Conservation (phyloP, 2,113 vertebrate genomes). For the human region GRCh38 chr12:81593001-81593500, state of each 20-base stretch:
- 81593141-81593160: neutral
- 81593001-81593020: too few species aligned
- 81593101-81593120: neutral
- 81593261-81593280: neutral
- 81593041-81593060: too few species aligned
- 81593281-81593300: neutral
- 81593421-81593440: neutral
- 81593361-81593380: neutral
- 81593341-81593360: neutral
- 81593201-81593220: neutral
- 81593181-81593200: neutral
- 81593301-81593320: neutral
- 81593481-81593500: constrained; percentile 79
- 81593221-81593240: neutral
- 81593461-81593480: constrained; percentile 33
- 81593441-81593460: neutral
- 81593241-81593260: neutral
- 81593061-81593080: neutral
- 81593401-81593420: neutral
- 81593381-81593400: neutral
- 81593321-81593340: neutral
- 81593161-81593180: neutral
- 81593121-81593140: neutral
- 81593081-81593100: neutral
- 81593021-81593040: too few species aligned